A percentile compares a stretch with the other conserved stretches of the same genome.
Evolutionary conservation across 2,797 vertebrate genomes (phyloP).

Genomic region (Botia almorhae): DNA sequence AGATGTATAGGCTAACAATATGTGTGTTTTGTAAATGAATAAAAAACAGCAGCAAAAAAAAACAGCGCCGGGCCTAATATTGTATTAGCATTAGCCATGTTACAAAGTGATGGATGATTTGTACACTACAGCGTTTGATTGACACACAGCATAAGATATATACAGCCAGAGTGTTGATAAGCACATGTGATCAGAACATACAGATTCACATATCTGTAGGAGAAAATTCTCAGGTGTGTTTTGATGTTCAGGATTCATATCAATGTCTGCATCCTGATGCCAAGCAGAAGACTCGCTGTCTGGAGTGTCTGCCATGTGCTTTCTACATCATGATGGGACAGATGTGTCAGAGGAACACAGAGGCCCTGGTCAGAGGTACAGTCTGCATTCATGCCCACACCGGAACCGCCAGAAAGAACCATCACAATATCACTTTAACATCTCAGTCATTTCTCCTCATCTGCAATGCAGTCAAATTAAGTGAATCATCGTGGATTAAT

Average conservation of each 20-base stretch:
- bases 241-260: slow-evolving; percentile 72
- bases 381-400: not conserved
- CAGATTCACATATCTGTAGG: not conserved
- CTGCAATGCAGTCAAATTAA: too few relatives aligned
- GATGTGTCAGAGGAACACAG: slow-evolving; percentile 82
- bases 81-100: not conserved
- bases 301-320: slow-evolving; percentile 79
- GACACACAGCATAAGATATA: too few relatives aligned
- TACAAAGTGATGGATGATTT: not conserved
- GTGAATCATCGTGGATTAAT: not conserved
- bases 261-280: slow-evolving; percentile 76
- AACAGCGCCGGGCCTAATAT: not conserved
- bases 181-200: not conserved
- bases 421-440: too few relatives aligned
- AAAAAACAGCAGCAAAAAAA: too few relatives aligned
- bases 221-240: not conserved
- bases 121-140: not conserved
- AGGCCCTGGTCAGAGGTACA: slow-evolving; percentile 82
- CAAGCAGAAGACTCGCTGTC: slow-evolving; percentile 83
- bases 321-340: slow-evolving; percentile 82
- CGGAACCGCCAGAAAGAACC: too few relatives aligned
- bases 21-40: too few relatives aligned
- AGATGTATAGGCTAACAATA: too few relatives aligned
- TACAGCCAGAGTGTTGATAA: too few relatives aligned
- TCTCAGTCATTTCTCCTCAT: too few relatives aligned